Evolutionary conservation across 1,140 invertebrate species (phyloP).

Genomic region (Ips nitidus): DNA sequence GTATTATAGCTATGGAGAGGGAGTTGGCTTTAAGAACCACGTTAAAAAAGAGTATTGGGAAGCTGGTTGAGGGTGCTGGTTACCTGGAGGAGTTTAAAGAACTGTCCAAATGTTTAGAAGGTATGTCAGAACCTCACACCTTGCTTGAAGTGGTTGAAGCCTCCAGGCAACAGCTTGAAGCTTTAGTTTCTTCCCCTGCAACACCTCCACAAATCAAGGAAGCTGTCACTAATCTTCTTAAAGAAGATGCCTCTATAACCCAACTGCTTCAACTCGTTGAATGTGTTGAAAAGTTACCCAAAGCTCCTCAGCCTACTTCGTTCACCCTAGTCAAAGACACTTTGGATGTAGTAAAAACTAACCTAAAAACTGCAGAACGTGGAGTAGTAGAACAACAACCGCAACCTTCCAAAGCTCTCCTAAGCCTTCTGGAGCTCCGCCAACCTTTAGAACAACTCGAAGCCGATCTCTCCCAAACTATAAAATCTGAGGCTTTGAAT

Average conservation of each 20-base stretch:
- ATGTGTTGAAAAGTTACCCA: not conserved
- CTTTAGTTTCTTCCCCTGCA: not conserved
- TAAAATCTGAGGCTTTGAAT: conserved; percentile 11
- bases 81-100: not conserved
- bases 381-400: conserved; percentile 28
- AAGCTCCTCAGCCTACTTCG: not conserved
- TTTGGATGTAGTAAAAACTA: conserved; percentile 19
- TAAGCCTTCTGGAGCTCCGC: conserved; percentile 33
- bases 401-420: conserved; percentile 27
- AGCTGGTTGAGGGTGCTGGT: conserved; percentile 8
- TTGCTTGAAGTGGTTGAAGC: not conserved
- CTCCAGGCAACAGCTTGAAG: conserved; percentile 4
- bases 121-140: conserved; percentile 18
- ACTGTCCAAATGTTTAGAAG: not conserved
- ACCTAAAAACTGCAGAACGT: conserved; percentile 27
- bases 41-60: conserved; percentile 27
- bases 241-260: not conserved
- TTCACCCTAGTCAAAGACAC: not conserved
- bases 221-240: not conserved
- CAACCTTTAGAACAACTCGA: conserved; percentile 34
- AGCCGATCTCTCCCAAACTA: conserved; percentile 27
- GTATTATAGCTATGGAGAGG: conserved; percentile 41
- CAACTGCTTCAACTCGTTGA: not conserved
- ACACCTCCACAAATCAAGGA: not conserved
- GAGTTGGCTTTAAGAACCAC: conserved; percentile 33